Conservation (phyloP, 1,140 invertebrate genomes). For the Atta cephalotes region DNA sequence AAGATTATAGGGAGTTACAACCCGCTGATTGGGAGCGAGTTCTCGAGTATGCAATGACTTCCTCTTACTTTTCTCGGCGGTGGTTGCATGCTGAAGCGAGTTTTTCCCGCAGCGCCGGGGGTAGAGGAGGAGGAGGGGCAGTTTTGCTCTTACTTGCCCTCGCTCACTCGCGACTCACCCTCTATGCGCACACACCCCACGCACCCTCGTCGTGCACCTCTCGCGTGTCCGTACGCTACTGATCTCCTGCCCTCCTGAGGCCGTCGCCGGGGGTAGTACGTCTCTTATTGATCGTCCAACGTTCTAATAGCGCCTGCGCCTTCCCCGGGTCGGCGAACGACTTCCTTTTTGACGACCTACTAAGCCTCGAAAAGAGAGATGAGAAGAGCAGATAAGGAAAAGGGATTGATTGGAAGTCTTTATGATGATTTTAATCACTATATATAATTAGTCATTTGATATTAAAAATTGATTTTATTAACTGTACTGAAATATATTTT, state of each 20-base stretch:
- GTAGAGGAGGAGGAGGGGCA: constrained; percentile 49
- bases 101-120: constrained; percentile 51
- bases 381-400: background rate
- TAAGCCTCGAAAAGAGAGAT: constrained; percentile 35
- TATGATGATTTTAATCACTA: background rate
- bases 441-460: constrained; percentile 11
- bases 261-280: constrained; percentile 64
- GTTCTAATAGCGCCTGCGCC: constrained; percentile 76
- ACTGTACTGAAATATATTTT: background rate
- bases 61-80: constrained; percentile 91
- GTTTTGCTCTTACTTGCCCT: constrained; percentile 51
- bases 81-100: constrained; percentile 89
- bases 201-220: constrained; percentile 72
- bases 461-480: background rate
- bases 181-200: constrained; percentile 75
- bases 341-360: constrained; percentile 53
- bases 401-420: background rate
- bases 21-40: background rate
- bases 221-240: constrained; percentile 80
- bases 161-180: constrained; percentile 60
- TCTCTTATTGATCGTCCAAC: constrained; percentile 81
- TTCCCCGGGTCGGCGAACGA: constrained; percentile 47
- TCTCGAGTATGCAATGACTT: constrained; percentile 17
- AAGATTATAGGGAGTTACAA: background rate
- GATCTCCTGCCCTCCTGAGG: constrained; percentile 78